These are phyloP conservation scores for Seladonia tumulorum DNA, from an alignment of 2,888 invertebrate genomes.

Conservation along the genomic window DNA sequence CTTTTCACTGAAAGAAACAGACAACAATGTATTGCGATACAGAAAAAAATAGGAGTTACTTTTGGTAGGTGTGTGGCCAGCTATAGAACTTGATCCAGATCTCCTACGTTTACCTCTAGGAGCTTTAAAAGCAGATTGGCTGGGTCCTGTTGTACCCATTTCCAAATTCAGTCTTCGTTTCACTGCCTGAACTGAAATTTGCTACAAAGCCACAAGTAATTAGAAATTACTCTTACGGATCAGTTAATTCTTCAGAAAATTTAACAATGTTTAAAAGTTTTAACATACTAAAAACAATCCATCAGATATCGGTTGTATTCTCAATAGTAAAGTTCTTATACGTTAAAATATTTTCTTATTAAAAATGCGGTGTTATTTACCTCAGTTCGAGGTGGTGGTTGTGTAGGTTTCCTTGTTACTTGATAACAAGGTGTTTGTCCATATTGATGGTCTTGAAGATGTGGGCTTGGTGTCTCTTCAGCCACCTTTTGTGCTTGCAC, in stretches of 20 bases:
- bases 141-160: slow-evolving; percentile 85
- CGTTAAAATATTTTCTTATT: not conserved
- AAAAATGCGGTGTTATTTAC: slow-evolving; percentile 66
- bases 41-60: slow-evolving; percentile 71
- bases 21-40: slow-evolving; percentile 69
- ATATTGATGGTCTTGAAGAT: slow-evolving; percentile 94
- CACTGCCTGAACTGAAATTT: slow-evolving; percentile 87
- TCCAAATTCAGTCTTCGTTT: slow-evolving; percentile 93
- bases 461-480: slow-evolving; percentile 88
- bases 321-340: not conserved
- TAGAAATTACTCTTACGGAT: not conserved
- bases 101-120: slow-evolving; percentile 84
- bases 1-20: not conserved
- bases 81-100: slow-evolving; percentile 81
- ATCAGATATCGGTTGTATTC: not conserved
- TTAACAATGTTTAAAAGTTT: no score
- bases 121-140: slow-evolving; percentile 87
- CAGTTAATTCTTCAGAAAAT: not conserved
- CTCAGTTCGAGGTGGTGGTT: slow-evolving; percentile 82
- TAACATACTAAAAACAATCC: not conserved
- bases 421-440: slow-evolving; percentile 89
- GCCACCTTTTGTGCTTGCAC: slow-evolving; percentile 81
- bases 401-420: slow-evolving; percentile 81
- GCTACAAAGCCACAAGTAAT: slow-evolving; percentile 36
- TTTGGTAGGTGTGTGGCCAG: slow-evolving; percentile 83